Evolutionary conservation across 2,888 invertebrate species (phyloP), one percentile per base, ranked within the genome.

Genomic region (Caenorhabditis sp.): DNA sequence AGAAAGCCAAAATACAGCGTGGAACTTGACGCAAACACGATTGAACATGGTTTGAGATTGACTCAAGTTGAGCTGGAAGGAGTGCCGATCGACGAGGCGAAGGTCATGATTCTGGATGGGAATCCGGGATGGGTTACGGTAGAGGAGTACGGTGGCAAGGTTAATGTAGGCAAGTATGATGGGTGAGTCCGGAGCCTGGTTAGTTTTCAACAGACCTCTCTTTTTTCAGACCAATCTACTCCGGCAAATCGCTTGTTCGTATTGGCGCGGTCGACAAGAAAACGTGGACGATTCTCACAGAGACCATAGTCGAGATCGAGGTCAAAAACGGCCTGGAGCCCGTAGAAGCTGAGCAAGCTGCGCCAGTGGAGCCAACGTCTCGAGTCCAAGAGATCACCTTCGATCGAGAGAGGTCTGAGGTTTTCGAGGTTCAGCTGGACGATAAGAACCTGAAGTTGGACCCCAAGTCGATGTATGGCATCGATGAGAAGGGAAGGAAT

Each of bases 41-140:
- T 86, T 14, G 59, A 74, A 28, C 58, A 70, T n/a, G 75, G 51
- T 2, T 64, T 73, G 24, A 80, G 87, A 28, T 49, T 90, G 26
- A 70, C 82, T 0, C 90, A 89, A 61, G 83, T 90, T 10, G 87
- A 90, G 63, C 73, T 90, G 38, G 87, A 89, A 70, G 89, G 88
- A 10, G 82, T 89, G 19, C 86, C 88, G 14, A 86, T 87, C 14
- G 89, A 89, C 51, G 87, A 86, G 58, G 88, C 89, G 10, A 75
- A 81, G 26, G 87, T 90, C 49, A 81, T 90, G 69, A 84, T 88
- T 68, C 69, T 90, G 16, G 82, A 81, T 38, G 89, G 86, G 24
- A 90, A 90, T 81, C 89, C 90, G 3, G 90, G 90, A 74, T 90
- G 90, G 90, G 68, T 90, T 74, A 82, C 87, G 16, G 84, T 90